Percentiles rank a stretch among this genome's conserved stretches.
These are phyloP conservation scores for Sclerurus mexicanus DNA, from an alignment of 2,113 vertebrate species.

Conservation along the genomic window DNA sequence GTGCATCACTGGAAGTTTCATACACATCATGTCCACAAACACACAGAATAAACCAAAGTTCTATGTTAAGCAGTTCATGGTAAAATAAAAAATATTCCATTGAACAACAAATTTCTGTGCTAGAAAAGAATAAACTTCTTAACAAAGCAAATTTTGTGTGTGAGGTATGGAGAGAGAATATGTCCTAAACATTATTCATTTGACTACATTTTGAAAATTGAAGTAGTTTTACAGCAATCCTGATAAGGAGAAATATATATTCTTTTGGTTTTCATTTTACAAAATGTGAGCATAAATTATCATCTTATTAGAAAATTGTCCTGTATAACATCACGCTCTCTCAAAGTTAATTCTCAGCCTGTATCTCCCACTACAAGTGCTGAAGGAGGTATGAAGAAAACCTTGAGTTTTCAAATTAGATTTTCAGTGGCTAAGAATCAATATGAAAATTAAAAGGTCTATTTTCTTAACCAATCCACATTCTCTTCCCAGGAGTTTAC, in stretches of 20 bases:
- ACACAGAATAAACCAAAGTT: not conserved
- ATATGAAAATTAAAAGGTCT: conserved; percentile 46
- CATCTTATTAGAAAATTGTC: not conserved
- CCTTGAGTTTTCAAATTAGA: conserved; percentile 1
- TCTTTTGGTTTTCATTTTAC: not conserved
- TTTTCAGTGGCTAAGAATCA: conserved; percentile 23
- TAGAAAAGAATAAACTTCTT: not conserved
- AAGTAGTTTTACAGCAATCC: not conserved
- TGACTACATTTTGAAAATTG: not conserved
- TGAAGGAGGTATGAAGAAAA: not conserved
- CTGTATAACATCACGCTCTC: not conserved
- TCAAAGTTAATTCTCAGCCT: not conserved
- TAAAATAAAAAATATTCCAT: not conserved
- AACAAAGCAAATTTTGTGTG: not conserved
- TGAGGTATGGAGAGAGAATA: not conserved
- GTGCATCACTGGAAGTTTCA: not conserved
- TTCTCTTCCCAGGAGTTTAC: not conserved
- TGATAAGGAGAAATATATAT: not conserved
- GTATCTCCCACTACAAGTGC: not conserved
- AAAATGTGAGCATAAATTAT: not conserved
- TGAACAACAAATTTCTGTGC: not conserved
- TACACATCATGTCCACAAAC: not conserved
- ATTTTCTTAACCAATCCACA: not conserved
- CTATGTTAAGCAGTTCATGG: not conserved
- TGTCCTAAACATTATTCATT: not conserved